Percentiles rank a stretch among this genome's conserved stretches.
phyloP scores from a whole-genome alignment of 2,888 invertebrate species.

The Nipponacmea schrenckii region DNA sequence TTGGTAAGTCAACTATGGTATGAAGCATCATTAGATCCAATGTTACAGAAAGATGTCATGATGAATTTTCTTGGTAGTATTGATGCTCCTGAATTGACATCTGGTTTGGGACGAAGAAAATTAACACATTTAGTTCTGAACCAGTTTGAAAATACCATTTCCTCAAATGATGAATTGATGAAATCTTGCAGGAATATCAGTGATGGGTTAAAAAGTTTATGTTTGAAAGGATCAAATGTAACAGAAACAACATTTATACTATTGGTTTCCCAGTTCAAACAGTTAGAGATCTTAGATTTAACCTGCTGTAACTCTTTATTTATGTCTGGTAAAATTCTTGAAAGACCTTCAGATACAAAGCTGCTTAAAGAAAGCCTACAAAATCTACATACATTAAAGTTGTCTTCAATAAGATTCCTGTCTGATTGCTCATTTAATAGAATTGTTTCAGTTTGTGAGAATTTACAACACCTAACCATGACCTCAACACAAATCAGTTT shows the following conservation, averaged over 20 bases:
- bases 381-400: conserved; percentile 73
- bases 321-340: conserved; percentile 79
- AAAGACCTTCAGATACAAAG: conserved; percentile 71
- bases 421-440: conserved; percentile 80
- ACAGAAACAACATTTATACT: conserved; percentile 57
- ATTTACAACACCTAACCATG: conserved; percentile 75
- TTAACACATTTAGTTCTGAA: conserved; percentile 55
- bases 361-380: conserved; percentile 37
- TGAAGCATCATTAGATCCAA: conserved; percentile 75
- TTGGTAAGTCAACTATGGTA: conserved; percentile 77
- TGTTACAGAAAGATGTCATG: conserved; percentile 73
- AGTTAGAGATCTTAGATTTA: conserved; percentile 74
- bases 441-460: conserved; percentile 74
- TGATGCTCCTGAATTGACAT: conserved; percentile 24
- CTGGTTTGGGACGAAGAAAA: conserved; percentile 37
- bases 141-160: conserved; percentile 51
- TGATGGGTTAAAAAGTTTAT: conserved; percentile 49
- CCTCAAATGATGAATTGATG: conserved; percentile 43
- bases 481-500: conserved; percentile 79
- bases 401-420: conserved; percentile 78
- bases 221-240: conserved; percentile 59
- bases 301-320: conserved; percentile 78
- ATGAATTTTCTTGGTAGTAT: conserved; percentile 64
- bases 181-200: conserved; percentile 51
- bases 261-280: conserved; percentile 60